Conservation (phyloP, 2,113 vertebrate species). For the Centropristis striata region DNA sequence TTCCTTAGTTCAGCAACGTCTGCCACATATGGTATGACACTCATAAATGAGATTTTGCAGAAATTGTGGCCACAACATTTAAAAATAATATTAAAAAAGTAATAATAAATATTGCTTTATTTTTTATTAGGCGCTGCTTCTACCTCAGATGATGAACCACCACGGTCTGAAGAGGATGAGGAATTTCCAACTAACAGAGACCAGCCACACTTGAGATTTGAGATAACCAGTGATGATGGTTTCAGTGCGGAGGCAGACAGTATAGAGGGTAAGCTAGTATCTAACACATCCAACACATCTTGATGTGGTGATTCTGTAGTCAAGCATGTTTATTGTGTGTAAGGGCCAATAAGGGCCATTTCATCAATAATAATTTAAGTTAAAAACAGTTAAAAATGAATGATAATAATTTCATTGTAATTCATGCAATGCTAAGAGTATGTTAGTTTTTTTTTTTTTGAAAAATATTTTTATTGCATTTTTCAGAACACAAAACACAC, state of each 20-base stretch:
- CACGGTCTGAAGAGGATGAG: constrained; percentile 85
- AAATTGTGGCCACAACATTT: neutral
- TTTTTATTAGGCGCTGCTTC: constrained; percentile 81
- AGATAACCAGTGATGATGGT: constrained; percentile 92
- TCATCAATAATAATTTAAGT: too few species aligned
- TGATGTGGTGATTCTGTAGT: neutral
- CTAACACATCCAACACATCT: neutral
- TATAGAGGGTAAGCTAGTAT: constrained; percentile 87
- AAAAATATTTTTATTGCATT: too few species aligned
- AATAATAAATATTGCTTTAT: neutral
- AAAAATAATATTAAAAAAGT: neutral
- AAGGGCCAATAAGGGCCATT: too few species aligned
- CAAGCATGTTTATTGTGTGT: neutral
- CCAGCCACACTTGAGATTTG: constrained; percentile 90
- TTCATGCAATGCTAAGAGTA: too few species aligned
- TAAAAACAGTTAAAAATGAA: too few species aligned
- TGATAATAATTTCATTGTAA: too few species aligned
- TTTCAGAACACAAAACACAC: too few species aligned
- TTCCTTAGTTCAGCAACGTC: neutral
- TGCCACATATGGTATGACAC: neutral
- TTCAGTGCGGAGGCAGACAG: constrained; percentile 91
- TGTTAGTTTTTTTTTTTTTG: too few species aligned
- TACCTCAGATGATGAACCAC: constrained; percentile 84
- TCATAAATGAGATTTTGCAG: neutral
- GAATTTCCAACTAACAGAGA: constrained; percentile 81